Evolutionary conservation across 2,797 vertebrate species (phyloP).

Genomic region (Acomys russatus): DNA sequence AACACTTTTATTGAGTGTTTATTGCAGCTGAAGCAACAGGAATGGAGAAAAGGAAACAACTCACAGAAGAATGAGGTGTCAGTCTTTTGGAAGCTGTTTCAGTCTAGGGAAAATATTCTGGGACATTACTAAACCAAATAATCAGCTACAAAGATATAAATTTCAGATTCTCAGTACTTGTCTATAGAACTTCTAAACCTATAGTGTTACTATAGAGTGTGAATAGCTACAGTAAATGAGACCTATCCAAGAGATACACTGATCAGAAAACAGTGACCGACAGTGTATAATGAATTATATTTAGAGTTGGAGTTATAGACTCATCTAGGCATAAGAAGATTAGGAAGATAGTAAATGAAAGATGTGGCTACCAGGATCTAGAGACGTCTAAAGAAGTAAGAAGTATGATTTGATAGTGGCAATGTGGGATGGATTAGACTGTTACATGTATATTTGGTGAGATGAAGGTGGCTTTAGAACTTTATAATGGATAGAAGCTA

Average conservation of each 20-base stretch:
- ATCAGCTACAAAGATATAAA: not conserved
- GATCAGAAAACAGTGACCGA: not conserved
- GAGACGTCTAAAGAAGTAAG: not conserved
- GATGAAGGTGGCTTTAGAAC: not conserved
- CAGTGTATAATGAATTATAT: not conserved
- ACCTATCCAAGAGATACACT: not conserved
- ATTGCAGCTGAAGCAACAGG: constrained; percentile 6
- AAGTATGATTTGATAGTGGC: not conserved
- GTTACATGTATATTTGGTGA: not conserved
- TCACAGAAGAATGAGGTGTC: not conserved
- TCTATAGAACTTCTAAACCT: not conserved
- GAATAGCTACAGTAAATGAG: constrained; percentile 29
- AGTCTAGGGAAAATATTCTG: constrained; percentile 26
- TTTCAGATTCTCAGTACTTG: not conserved
- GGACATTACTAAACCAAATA: constrained; percentile 30
- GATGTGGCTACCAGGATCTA: not conserved
- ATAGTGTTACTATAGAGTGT: not conserved
- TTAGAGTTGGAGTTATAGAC: constrained; percentile 6
- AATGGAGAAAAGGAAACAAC: not conserved
- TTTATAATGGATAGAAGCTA: not conserved
- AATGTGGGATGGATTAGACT: not conserved
- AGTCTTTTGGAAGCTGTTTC: not conserved
- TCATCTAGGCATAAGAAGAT: not conserved
- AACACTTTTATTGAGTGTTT: constrained; percentile 44
- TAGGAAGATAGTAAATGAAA: not conserved